Evolutionary conservation across 2,888 invertebrate species (phyloP).

Genomic region (Arctia plantaginis): DNA sequence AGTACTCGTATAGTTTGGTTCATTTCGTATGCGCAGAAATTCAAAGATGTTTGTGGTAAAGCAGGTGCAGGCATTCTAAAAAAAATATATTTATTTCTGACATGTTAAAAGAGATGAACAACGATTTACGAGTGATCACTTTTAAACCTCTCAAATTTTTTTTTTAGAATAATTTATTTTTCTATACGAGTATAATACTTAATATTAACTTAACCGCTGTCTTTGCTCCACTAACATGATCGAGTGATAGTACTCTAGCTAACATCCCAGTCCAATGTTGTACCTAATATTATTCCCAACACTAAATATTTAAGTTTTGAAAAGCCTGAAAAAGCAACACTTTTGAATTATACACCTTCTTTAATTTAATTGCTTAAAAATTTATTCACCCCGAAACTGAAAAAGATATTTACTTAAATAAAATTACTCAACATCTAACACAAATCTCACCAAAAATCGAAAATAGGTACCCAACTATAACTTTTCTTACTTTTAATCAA

Average conservation of each 20-base stretch:
- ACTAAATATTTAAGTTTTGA: no score
- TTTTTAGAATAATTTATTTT: no score
- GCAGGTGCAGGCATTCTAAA: neutral
- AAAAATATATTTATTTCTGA: no score
- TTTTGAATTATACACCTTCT: neutral
- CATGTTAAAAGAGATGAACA: no score
- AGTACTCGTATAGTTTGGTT: neutral
- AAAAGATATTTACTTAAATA: neutral
- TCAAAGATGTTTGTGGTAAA: neutral
- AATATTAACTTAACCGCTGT: no score
- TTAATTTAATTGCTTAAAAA: neutral
- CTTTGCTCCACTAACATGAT: neutral
- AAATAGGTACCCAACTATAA: neutral
- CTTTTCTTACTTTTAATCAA: constrained; percentile 16
- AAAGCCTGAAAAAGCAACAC: neutral
- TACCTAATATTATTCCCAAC: neutral
- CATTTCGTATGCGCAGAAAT: neutral
- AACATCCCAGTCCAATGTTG: neutral
- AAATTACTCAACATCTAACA: neutral
- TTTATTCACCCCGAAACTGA: neutral
- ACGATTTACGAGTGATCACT: neutral
- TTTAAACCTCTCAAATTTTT: neutral
- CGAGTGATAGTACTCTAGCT: neutral
- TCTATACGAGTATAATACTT: no score
- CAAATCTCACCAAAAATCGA: neutral